A percentile compares a stretch with the other conserved stretches of the same genome.
phyloP scores from a whole-genome alignment of 2,888 invertebrate genomes.

The Iphiclides podalirius region DNA sequence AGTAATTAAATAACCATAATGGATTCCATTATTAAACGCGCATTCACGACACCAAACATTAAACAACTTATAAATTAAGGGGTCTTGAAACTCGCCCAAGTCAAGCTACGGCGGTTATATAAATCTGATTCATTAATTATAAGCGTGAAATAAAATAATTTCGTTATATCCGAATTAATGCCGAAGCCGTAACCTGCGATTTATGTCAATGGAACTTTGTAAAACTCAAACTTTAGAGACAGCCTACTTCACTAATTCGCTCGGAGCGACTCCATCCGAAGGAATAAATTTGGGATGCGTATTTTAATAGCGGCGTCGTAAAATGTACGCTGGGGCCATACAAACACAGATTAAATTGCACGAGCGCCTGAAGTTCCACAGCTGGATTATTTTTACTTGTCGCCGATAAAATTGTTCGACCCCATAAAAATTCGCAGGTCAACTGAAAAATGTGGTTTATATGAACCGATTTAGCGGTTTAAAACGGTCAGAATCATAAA shows the following conservation, averaged over 20 bases:
- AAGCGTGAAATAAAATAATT: constrained; percentile 10
- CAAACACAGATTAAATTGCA: constrained; percentile 25
- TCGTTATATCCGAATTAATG: constrained; percentile 13
- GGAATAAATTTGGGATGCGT: constrained; percentile 24
- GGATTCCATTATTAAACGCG: too few species aligned
- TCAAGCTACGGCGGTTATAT: neutral
- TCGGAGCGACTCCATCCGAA: constrained; percentile 19
- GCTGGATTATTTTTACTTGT: constrained; percentile 22
- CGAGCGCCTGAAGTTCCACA: constrained; percentile 13
- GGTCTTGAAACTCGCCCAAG: neutral
- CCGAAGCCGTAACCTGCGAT: constrained; percentile 11
- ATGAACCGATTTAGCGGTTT: constrained; percentile 20
- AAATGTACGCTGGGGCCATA: constrained; percentile 24
- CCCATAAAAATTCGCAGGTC: constrained; percentile 24
- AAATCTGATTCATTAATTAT: constrained; percentile 8
- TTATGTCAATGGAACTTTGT: constrained; percentile 21
- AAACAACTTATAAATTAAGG: neutral
- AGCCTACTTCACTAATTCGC: constrained; percentile 30
- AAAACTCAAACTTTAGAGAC: constrained; percentile 17
- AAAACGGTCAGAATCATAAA: constrained; percentile 18
- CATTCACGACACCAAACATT: neutral
- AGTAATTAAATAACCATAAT: too few species aligned
- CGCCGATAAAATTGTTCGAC: constrained; percentile 23
- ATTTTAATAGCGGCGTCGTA: constrained; percentile 24
- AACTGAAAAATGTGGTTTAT: constrained; percentile 22